Base-by-base conservation (phyloP, 2,888 invertebrate genomes). In the Buathra laborator region DNA sequence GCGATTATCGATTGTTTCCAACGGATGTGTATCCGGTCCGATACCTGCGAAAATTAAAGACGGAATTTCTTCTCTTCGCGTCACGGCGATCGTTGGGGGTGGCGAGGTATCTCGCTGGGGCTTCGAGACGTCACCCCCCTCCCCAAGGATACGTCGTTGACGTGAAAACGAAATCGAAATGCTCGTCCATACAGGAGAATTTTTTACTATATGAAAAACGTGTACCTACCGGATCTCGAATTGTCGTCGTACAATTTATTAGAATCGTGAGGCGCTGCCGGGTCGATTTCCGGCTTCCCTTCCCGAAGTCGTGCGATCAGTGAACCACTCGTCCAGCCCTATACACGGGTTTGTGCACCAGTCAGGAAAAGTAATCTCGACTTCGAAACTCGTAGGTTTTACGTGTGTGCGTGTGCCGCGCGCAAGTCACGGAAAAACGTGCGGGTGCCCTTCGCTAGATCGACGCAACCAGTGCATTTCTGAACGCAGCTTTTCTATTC, bases 261-360 rank as follows among this genome's bases (percentile, higher is more conserved):
- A 86, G 87, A 79, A 84, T 91, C 88, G 46, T 85, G 79, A 53
- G 86, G 82, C 32, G 88, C 80, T 70, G 86, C 66, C 56, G 89
- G 89, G 78, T 92, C 86, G 75, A 86, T 86, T 80, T 86, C 83
- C 75, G 76, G 75, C 32, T 72, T 76, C 46, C 85, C 83, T 19
- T 84, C 77, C 56, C 85, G 83, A 19, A 90, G 74, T 81, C 89
- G 89, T 59, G 87, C 88, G 83, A 89, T 87, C 78, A 88, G 86
- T 16, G 92, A 88, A 68, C 88, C 87, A 48, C 85, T 89, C 74
- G 91, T 91, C 92, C 92, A 91, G 24, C 89, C 91, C 92, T 92
- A 85, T 48, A 88, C 62, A 62, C 29, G 59, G 29, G 16, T 29
- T 74, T 68, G 68, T 37, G 43, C 32, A 46, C 10, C 19, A 64